Percentiles rank a stretch among this genome's conserved stretches.
These are phyloP conservation scores for Aphelinus certus DNA, from an alignment of 1,140 invertebrate genomes.

Conservation along the genomic window DNA sequence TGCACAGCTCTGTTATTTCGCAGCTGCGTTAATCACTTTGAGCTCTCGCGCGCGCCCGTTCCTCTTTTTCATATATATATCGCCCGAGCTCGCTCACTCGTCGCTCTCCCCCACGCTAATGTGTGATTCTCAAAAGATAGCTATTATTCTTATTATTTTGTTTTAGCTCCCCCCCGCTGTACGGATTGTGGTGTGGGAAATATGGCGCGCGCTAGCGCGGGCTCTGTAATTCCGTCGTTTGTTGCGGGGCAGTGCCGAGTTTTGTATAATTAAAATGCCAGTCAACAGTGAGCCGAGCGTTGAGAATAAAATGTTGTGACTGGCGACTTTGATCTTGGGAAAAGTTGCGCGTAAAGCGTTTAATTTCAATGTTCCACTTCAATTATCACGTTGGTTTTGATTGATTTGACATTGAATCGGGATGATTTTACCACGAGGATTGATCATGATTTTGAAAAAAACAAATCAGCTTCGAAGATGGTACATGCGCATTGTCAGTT, in stretches of 20 bases:
- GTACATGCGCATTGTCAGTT: no score
- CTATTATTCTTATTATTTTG: constrained; percentile 13
- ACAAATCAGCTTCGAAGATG: no score
- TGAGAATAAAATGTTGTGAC: no score
- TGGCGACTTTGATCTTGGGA: no score
- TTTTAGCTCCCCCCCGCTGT: constrained; percentile 4
- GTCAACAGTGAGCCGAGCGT: constrained; percentile 41
- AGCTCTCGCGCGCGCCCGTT: not conserved
- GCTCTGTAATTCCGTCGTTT: constrained; percentile 29
- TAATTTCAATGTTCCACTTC: no score
- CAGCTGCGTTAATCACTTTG: constrained; percentile 18
- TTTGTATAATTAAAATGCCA: constrained; percentile 34
- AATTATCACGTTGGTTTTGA: no score
- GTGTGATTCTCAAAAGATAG: constrained; percentile 25
- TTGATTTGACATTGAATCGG: no score
- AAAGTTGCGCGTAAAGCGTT: no score
- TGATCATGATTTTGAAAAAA: no score
- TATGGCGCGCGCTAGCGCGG: not conserved
- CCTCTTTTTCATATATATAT: not conserved
- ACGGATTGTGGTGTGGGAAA: constrained; percentile 1
- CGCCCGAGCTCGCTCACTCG: not conserved
- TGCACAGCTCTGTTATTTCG: constrained; percentile 14
- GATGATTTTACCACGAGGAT: no score
- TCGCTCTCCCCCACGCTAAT: not conserved
- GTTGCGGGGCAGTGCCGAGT: not conserved